Base-by-base conservation (phyloP, 2,797 vertebrate genomes). In the Melanotaenia maccullochi region DNA sequence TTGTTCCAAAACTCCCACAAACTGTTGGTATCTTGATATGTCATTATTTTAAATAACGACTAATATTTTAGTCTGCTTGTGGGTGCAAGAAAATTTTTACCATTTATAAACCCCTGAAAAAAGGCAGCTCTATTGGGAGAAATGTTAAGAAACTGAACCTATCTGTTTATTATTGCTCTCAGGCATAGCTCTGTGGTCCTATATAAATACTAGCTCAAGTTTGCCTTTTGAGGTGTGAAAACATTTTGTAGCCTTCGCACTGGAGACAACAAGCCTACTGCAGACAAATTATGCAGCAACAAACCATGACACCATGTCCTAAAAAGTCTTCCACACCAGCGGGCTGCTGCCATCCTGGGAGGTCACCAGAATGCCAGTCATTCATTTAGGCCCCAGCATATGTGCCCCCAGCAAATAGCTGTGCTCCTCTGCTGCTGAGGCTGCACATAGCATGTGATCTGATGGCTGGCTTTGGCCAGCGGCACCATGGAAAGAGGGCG, bases 371-470 rank as follows among this genome's bases (percentile, higher is more conserved):
- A 91, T 94, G 87, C 90, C 88, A 87, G 76, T 89, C 89, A 93
- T 93, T 92, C 90, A 91, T 89, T 80, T 28, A 65, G 86, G 72
- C 85, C 79, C 71, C 78, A 72, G 87, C 85, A 87, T 90, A 80
- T 85, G 74, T 87, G 84, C 81, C 91, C 89, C 85, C 85, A 88
- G 91, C 89, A 92, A 93, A 93, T 91, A 93, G 73, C 86, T 90
- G 64, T 44, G 79, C 82, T 88, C 70, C 82, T 81, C 86, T 90
- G 85, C 79, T 91, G 90, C 93, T 94, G 94, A 94, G 90, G 89
- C 87, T 91, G 93, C 93, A 93, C 90, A 94, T 94, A 93, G 79
- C 88, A 89, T 92, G 87, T 92, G 87, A 93, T 94, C 90, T 85
- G 85, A 86, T 90, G 84, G 87, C 85, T 82, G 87, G 86, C 82